Evolutionary conservation across 1,140 invertebrate genomes (phyloP).

Genomic region (Habropoda laboriosa): DNA sequence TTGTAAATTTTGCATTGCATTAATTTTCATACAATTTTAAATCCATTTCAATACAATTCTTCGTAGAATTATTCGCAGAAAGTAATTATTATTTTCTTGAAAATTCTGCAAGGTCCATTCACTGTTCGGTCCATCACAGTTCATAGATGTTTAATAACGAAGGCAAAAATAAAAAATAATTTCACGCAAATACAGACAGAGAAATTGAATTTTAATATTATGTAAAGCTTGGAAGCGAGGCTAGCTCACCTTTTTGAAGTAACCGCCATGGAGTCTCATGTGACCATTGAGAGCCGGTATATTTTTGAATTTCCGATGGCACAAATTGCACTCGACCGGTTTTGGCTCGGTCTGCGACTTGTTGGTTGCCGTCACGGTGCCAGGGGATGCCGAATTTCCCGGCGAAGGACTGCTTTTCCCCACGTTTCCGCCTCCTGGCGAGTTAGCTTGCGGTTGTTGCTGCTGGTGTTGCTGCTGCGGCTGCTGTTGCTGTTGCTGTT

Average conservation of each 20-base stretch:
- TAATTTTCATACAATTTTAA: too few species aligned
- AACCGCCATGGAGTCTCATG: conserved; percentile 97
- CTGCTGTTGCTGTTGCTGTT: conserved; percentile 73
- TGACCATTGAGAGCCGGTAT: conserved; percentile 98
- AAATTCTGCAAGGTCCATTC: too few species aligned
- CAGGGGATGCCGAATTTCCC: conserved; percentile 73
- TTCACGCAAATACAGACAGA: too few species aligned
- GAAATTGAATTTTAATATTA: too few species aligned
- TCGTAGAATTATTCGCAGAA: too few species aligned
- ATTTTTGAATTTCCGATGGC: conserved; percentile 97
- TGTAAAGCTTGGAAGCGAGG: neutral
- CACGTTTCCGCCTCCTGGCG: conserved; percentile 74
- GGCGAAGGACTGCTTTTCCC: conserved; percentile 76
- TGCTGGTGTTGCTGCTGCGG: conserved; percentile 71
- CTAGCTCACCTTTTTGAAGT: conserved; percentile 93
- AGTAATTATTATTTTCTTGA: too few species aligned
- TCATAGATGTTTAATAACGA: too few species aligned
- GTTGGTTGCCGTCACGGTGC: conserved; percentile 76
- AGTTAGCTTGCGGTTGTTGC: conserved; percentile 72
- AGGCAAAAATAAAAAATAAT: too few species aligned
- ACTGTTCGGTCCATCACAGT: too few species aligned
- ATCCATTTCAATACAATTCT: too few species aligned
- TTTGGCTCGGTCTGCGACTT: conserved; percentile 85
- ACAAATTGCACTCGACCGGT: conserved; percentile 96
- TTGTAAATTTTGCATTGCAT: too few species aligned